phyloP scores from a whole-genome alignment of 2,113 vertebrate genomes.

The Otocyon megalotis region DNA sequence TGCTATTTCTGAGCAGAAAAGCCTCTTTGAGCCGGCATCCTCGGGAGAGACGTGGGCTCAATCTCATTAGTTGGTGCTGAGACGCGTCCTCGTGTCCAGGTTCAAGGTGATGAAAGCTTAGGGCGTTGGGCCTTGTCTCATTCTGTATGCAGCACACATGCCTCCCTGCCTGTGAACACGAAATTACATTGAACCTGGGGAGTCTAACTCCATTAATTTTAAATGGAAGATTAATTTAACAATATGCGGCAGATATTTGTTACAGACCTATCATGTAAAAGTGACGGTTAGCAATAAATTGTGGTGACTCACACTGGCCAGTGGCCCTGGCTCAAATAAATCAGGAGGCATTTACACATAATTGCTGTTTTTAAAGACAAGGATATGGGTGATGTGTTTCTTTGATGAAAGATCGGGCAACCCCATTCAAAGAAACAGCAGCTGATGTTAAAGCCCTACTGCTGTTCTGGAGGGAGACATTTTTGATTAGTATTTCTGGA shows the following conservation, averaged over 20 bases:
- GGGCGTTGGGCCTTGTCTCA: constrained; percentile 95
- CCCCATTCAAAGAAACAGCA: constrained; percentile 87
- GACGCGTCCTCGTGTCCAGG: constrained; percentile 97
- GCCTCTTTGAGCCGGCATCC: constrained; percentile 90
- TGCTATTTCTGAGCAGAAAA: constrained; percentile 90
- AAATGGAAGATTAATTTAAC: constrained; percentile 99
- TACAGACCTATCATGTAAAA: constrained; percentile 99
- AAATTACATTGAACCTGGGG: constrained; percentile 99
- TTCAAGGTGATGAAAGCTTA: constrained; percentile 99
- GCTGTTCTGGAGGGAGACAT: constrained; percentile 70
- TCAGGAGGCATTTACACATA: constrained; percentile 95
- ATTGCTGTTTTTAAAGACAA: constrained; percentile 94
- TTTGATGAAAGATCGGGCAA: constrained; percentile 90
- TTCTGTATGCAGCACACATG: constrained; percentile 94
- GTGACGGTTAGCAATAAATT: constrained; percentile 99
- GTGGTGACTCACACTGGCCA: constrained; percentile 92
- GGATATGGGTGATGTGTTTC: constrained; percentile 90
- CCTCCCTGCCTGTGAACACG: constrained; percentile 95
- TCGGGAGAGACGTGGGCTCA: constrained; percentile 93
- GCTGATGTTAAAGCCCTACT: constrained; percentile 79
- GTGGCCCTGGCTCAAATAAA: constrained; percentile 94
- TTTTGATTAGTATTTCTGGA: constrained; percentile 69
- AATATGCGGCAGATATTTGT: constrained; percentile 99
- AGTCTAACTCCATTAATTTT: constrained; percentile 99
- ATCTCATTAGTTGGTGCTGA: constrained; percentile 98